Conservation (phyloP, 2,797 vertebrate species). For the Streptopelia turtur region DNA sequence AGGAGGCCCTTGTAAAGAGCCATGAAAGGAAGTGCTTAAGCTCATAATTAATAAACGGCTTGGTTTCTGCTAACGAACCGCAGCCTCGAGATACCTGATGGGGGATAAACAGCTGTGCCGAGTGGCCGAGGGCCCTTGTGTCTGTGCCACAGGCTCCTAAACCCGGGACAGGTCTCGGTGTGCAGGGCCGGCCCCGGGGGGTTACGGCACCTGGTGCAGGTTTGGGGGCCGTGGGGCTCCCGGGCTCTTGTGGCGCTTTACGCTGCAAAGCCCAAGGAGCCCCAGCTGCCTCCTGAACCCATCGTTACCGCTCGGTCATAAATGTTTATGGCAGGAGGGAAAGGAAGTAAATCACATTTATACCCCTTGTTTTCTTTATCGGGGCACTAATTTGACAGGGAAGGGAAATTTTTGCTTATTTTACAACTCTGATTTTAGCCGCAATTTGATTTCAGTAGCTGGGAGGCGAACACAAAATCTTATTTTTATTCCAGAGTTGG, state of each 20-base stretch:
- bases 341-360: slow-evolving; percentile 64
- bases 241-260: background rate
- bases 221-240: background rate
- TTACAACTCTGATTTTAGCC: slow-evolving; percentile 50
- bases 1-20: slow-evolving; percentile 65
- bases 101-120: background rate
- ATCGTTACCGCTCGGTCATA: background rate
- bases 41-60: slow-evolving; percentile 68
- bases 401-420: slow-evolving; percentile 69
- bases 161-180: accelerated
- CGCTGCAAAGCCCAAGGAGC: background rate
- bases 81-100: background rate
- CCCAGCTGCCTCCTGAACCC: slow-evolving; percentile 12
- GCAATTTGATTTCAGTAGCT: slow-evolving; percentile 57
- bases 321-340: slow-evolving; percentile 55
- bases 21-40: slow-evolving; percentile 60
- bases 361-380: slow-evolving; percentile 65
- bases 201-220: accelerated
- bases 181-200: background rate
- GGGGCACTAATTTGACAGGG: slow-evolving; percentile 71
- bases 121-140: background rate
- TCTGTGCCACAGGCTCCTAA: background rate
- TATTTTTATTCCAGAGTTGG: slow-evolving; percentile 43
- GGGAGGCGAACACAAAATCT: slow-evolving; percentile 47
- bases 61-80: slow-evolving; percentile 20